Conservation (phyloP, 37 sponge, comb jelly and placozoan genomes). For the Halichondria panicea region DNA sequence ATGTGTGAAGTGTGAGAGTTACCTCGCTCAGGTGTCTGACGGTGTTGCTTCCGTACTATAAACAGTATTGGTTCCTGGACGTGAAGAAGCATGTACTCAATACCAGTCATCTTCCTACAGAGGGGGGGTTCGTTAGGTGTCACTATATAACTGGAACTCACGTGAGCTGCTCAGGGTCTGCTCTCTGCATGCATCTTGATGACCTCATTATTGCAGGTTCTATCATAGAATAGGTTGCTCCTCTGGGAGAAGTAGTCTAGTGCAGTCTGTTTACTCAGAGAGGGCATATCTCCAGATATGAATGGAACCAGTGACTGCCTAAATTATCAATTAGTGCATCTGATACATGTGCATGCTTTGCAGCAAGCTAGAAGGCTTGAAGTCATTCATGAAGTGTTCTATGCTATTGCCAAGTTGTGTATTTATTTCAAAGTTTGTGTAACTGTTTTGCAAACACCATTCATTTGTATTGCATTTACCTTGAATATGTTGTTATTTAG, state of each 20-base stretch:
- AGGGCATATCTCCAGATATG: conserved; percentile 73
- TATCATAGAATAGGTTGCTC: conserved; percentile 97
- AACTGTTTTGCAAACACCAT: too few relatives aligned
- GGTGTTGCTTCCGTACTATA: conserved; percentile 86
- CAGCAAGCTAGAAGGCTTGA: too few relatives aligned
- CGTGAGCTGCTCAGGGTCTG: conserved; percentile 82
- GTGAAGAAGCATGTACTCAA: conserved; percentile 91
- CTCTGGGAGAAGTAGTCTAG: conserved; percentile 96
- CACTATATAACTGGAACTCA: conserved; percentile 23
- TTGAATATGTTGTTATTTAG: too few relatives aligned
- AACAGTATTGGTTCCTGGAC: conserved; percentile 93
- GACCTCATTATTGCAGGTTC: conserved; percentile 99
- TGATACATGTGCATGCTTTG: too few relatives aligned
- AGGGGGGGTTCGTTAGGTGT: neutral
- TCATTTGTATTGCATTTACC: too few relatives aligned
- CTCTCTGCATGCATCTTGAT: conserved; percentile 93
- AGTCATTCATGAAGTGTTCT: too few relatives aligned
- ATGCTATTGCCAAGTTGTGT: too few relatives aligned
- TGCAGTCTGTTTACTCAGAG: conserved; percentile 82
- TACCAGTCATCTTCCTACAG: conserved; percentile 79
- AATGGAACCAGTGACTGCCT: too few relatives aligned
- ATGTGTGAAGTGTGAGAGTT: neutral
- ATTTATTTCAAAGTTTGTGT: too few relatives aligned
- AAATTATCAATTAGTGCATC: too few relatives aligned
- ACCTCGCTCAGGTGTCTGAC: conserved; percentile 87